Evolutionary conservation across 2,113 vertebrate species (phyloP), one percentile per base, ranked within the genome.

Genomic region (Excalfactoria chinensis): DNA sequence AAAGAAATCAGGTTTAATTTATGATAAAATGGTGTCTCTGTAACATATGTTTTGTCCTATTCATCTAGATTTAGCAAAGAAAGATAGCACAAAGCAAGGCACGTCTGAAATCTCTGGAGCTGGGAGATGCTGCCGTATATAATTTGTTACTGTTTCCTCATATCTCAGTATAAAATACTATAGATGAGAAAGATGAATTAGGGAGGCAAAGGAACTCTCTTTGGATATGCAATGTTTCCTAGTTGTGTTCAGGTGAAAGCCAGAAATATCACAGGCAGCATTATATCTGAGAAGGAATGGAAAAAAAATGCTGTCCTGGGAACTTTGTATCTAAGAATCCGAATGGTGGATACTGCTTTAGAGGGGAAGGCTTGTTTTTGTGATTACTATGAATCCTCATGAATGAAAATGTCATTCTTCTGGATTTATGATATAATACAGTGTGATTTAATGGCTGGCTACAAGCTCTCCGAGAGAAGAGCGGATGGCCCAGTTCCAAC

Each of bases 81-180:
- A 15, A 13, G 23, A 20, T 70, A 77, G 51, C 21, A 89, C 9
- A 22, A 51, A 89, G 34, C 21, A 84, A 86, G 70, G 43, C 14
- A 81, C 8, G 75, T 37, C 66, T 93, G 69, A 86, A 93, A 76
- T 81, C 77, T 94, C 59, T 89, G 83, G 30, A 87, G 70, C 62
- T 49, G 7, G 88, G 84, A 97, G 59, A 83, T 88, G 69, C 84
- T 96, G 79, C 95, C 90, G 91, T 53, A 48, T 92, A 86, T 68
- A 84, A 95, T 94, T 97, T 97, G 41, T 93, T 68, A 71, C 21
- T 91, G 73, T 75, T 95, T 96, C 89, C 71, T 95, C 56, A 78
- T 92, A 62, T 78, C 72, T 86, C n/a, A 72, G 94, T 93, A 93
- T 93, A 75, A 85, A 89, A 44, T 85, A 92, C 78, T 92, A 25